phyloP scores from a whole-genome alignment of 2,888 invertebrate species.

The Lydus trimaculatus region DNA sequence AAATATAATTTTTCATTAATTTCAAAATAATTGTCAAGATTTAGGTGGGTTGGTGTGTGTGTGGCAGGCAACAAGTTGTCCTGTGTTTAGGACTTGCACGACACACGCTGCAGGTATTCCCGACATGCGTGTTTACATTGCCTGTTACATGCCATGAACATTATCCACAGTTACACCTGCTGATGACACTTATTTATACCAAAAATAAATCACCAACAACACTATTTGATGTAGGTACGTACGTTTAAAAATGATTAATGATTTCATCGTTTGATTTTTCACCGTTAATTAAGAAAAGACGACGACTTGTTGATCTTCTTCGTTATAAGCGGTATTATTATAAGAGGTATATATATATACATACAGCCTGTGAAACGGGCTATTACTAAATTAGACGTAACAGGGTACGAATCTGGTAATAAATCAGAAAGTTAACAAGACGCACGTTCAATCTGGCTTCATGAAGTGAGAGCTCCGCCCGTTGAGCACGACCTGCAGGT shows the following conservation, averaged over 20 bases:
- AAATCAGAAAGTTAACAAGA: constrained; percentile 61
- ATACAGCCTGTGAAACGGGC: constrained; percentile 21
- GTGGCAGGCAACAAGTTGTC: constrained; percentile 55
- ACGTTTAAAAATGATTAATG: neutral
- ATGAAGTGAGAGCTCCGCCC: constrained; percentile 59
- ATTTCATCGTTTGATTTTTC: neutral
- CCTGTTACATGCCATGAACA: constrained; percentile 40
- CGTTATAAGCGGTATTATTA: too few species aligned
- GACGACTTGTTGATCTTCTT: constrained; percentile 30
- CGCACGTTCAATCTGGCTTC: constrained; percentile 54
- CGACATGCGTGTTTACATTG: constrained; percentile 49
- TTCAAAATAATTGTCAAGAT: neutral
- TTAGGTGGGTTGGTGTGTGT: constrained; percentile 38
- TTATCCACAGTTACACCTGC: constrained; percentile 23
- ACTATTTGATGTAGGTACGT: too few species aligned
- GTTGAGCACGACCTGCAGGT: constrained; percentile 56
- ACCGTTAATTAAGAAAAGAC: constrained; percentile 24
- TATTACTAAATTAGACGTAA: constrained; percentile 46
- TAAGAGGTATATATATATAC: neutral
- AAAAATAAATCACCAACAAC: neutral
- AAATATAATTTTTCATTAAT: too few species aligned
- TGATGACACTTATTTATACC: constrained; percentile 22
- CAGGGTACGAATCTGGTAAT: constrained; percentile 47
- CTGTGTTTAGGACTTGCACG: constrained; percentile 44
- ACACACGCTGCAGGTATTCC: constrained; percentile 49